Conservation (phyloP, 2,113 vertebrate genomes). For the Lycaon pictus region DNA sequence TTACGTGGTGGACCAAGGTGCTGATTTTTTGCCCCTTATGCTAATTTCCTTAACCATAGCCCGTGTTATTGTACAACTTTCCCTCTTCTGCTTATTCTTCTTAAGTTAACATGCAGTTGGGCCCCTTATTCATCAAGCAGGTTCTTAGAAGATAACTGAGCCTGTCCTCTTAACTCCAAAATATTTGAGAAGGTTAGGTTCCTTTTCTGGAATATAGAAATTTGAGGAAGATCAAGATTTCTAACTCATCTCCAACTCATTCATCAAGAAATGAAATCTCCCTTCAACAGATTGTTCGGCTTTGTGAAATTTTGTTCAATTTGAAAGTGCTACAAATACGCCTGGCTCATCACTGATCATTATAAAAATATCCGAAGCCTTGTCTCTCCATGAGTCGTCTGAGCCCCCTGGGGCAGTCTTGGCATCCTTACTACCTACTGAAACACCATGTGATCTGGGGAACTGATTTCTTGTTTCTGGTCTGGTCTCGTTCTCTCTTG, state of each 20-base stretch:
- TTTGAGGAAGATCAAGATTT: not conserved
- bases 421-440: accelerated
- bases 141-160: not conserved
- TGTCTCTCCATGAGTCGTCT: not conserved
- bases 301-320: not conserved
- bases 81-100: not conserved
- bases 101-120: not conserved
- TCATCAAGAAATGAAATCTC: not conserved
- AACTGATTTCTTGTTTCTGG: not conserved
- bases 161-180: not conserved
- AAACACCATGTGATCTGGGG: not conserved
- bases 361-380: not conserved
- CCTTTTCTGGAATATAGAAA: not conserved
- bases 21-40: accelerated
- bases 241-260: not conserved
- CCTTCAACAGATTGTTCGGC: not conserved
- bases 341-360: not conserved
- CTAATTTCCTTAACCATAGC: not conserved
- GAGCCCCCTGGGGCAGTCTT: not conserved
- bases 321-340: not conserved
- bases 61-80: accelerated
- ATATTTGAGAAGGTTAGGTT: not conserved
- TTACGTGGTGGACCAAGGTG: accelerated
- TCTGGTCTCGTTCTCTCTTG: not conserved
- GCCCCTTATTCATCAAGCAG: not conserved